These are phyloP conservation scores for Yponomeuta malinellus DNA, from an alignment of 2,888 invertebrate species.

Conservation along the genomic window DNA sequence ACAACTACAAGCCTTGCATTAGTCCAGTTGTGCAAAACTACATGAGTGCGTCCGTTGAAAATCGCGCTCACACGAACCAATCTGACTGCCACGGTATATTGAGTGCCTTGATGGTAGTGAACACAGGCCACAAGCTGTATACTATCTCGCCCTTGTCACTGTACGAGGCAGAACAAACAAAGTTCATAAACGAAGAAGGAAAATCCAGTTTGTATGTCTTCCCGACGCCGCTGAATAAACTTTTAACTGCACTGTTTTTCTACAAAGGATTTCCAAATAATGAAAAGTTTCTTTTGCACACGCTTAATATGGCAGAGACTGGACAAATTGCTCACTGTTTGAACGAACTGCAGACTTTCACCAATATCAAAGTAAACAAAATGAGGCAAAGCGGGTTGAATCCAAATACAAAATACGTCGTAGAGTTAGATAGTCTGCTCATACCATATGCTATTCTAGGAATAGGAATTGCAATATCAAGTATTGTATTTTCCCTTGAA, in stretches of 20 bases:
- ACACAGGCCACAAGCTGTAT: slow-evolving; percentile 30
- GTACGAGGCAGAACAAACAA: slow-evolving; percentile 31
- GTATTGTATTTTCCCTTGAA: background rate
- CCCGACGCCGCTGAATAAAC: slow-evolving; percentile 32
- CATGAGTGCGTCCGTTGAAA: slow-evolving; percentile 12
- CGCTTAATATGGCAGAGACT: slow-evolving; percentile 37
- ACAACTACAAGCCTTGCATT: slow-evolving; percentile 39
- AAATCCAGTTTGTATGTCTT: slow-evolving; percentile 24
- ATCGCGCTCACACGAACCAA: background rate
- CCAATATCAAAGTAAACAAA: background rate
- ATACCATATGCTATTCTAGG: slow-evolving; percentile 4
- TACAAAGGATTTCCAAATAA: slow-evolving; percentile 49
- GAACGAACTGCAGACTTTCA: slow-evolving; percentile 22
- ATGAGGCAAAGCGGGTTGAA: background rate
- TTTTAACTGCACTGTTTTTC: slow-evolving; percentile 42
- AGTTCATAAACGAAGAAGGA: slow-evolving; percentile 32
- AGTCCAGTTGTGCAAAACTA: slow-evolving; percentile 29
- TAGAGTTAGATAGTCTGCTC: background rate
- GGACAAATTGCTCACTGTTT: slow-evolving; percentile 33
- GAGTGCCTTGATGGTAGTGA: slow-evolving; percentile 24
- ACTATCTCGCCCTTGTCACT: slow-evolving; percentile 32
- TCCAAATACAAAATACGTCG: background rate
- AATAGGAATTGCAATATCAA: background rate
- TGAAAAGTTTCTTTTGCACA: slow-evolving; percentile 16
- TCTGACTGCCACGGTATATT: background rate